phyloP scores from a whole-genome alignment of 2,888 invertebrate species.

The Thelaira solivaga region DNA sequence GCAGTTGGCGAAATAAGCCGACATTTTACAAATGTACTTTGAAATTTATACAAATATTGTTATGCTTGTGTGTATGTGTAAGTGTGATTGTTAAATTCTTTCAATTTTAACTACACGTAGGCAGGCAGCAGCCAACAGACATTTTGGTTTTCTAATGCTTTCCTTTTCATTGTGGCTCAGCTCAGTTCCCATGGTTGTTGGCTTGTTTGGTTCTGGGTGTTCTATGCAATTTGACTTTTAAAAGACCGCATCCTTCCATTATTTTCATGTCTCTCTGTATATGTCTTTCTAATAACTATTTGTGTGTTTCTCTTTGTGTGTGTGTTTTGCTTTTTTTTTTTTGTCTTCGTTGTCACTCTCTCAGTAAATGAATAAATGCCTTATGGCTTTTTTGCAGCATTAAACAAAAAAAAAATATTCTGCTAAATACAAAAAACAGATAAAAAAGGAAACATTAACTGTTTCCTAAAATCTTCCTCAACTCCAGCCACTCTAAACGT shows the following conservation, averaged over 20 bases:
- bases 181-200: conserved; percentile 31
- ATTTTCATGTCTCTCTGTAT: conserved; percentile 23
- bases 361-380: conserved; percentile 58
- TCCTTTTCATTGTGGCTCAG: conserved; percentile 6
- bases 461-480: conserved; percentile 28
- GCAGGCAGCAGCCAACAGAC: conserved; percentile 31
- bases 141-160: conserved; percentile 52
- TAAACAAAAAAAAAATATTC: conserved; percentile 27
- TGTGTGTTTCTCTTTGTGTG: not conserved
- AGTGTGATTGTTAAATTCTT: conserved; percentile 1
- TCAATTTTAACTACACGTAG: conserved; percentile 48
- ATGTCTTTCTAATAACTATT: conserved; percentile 7
- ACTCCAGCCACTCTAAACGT: not conserved
- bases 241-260: conserved; percentile 56
- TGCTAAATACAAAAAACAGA: not conserved
- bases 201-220: conserved; percentile 50
- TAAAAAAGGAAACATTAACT: conserved; percentile 37
- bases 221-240: conserved; percentile 61
- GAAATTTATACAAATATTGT: not conserved
- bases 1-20: conserved; percentile 48
- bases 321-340: not conserved
- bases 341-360: conserved; percentile 38
- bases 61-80: not conserved
- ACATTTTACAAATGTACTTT: conserved; percentile 48
- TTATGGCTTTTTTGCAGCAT: conserved; percentile 47